phyloP scores from a whole-genome alignment of 2,113 vertebrate species.

The Prolemur simus region DNA sequence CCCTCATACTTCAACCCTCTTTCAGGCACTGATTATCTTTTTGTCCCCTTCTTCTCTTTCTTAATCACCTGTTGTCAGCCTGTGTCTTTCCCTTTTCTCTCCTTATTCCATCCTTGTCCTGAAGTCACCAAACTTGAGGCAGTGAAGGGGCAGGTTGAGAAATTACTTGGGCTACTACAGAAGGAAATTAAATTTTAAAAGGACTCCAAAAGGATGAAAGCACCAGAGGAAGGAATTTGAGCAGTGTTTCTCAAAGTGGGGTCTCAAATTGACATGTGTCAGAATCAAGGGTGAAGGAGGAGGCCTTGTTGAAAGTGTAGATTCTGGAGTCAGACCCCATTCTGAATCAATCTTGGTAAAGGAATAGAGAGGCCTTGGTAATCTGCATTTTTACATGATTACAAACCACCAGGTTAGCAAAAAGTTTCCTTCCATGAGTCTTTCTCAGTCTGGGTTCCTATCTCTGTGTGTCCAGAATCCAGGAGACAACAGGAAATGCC shows the following conservation, averaged over 20 bases:
- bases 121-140: background rate
- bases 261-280: background rate
- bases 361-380: background rate
- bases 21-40: background rate
- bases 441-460: background rate
- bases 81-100: background rate
- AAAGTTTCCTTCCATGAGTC: background rate
- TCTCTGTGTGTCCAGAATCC: background rate
- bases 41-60: background rate
- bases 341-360: background rate
- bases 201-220: background rate
- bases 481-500: background rate
- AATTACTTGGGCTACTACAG: background rate
- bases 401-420: background rate
- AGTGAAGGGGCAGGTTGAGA: background rate
- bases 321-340: background rate
- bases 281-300: background rate
- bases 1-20: background rate
- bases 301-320: background rate
- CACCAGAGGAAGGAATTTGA: background rate
- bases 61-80: background rate
- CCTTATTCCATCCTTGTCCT: background rate
- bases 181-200: slow-evolving; percentile 12
- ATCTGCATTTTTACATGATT: background rate
- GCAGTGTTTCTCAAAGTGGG: background rate